Conservation (phyloP, 2,888 invertebrate species). For the Drosophila rubida region DNA sequence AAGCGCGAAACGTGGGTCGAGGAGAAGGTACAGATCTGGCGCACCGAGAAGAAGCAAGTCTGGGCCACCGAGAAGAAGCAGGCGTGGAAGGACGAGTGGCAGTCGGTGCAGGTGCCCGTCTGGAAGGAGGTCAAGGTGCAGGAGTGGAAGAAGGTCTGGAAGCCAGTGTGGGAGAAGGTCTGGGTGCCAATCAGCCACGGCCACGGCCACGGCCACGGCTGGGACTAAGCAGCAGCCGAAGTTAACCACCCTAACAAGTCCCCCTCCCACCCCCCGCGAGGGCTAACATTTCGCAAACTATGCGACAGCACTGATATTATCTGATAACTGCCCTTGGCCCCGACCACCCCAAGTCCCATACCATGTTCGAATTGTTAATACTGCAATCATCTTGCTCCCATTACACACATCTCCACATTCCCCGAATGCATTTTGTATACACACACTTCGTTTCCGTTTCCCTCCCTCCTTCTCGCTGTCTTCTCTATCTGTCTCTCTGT, state of each 20-base stretch:
- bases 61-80: slow-evolving; percentile 89
- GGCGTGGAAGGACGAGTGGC: slow-evolving; percentile 89
- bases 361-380: slow-evolving; percentile 33
- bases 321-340: slow-evolving; percentile 63
- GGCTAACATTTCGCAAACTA: slow-evolving; percentile 49
- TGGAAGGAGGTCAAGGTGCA: slow-evolving; percentile 89
- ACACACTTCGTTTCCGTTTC: slow-evolving; percentile 15
- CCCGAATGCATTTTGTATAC: slow-evolving; percentile 42
- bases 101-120: slow-evolving; percentile 90
- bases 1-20: slow-evolving; percentile 91
- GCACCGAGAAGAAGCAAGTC: slow-evolving; percentile 87
- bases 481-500: slow-evolving; percentile 8
- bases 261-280: not conserved
- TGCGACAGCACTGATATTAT: slow-evolving; percentile 78
- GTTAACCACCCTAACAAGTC: not conserved
- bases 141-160: slow-evolving; percentile 93
- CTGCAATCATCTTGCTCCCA: slow-evolving; percentile 31
- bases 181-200: slow-evolving; percentile 89
- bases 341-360: slow-evolving; percentile 10
- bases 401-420: slow-evolving; percentile 14
- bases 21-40: slow-evolving; percentile 89
- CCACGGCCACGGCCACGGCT: slow-evolving; percentile 76
- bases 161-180: slow-evolving; percentile 93
- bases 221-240: slow-evolving; percentile 81
- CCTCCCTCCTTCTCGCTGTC: not conserved